phyloP scores from a whole-genome alignment of 2,797 vertebrate genomes.

The Acrossocheilus wenchowensis region DNA sequence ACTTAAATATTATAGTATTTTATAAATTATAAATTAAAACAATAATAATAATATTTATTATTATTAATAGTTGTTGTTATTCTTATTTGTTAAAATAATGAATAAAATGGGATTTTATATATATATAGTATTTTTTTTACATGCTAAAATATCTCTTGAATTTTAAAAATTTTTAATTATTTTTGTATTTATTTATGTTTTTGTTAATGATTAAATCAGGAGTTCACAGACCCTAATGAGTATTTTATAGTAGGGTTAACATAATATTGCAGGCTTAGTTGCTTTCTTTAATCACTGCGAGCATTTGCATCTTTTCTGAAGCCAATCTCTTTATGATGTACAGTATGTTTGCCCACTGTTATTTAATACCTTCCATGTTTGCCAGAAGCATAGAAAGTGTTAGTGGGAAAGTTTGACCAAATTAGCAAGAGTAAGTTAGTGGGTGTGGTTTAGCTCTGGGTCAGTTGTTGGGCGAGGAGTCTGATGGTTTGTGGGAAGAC shows the following conservation, averaged over 20 bases:
- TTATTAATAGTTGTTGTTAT: background rate
- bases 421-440: constrained; percentile 25
- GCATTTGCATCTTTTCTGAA: background rate
- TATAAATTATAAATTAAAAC: background rate
- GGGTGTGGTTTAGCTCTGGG: constrained; percentile 21
- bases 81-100: background rate
- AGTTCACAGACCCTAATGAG: background rate
- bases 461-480: constrained; percentile 36
- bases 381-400: constrained; percentile 5
- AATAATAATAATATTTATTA: too few species aligned
- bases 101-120: background rate
- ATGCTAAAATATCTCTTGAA: background rate
- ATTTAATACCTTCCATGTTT: background rate
- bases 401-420: constrained; percentile 23
- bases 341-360: background rate
- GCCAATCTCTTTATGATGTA: background rate
- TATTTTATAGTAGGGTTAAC: background rate
- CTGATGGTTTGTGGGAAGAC: constrained; percentile 31
- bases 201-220: background rate
- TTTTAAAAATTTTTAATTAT: background rate
- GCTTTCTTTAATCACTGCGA: background rate
- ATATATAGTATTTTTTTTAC: background rate
- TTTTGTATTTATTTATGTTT: background rate
- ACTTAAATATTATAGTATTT: background rate
- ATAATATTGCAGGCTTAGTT: background rate